These are phyloP conservation scores for Lamproptera curius DNA, from an alignment of 2,888 invertebrate genomes.

Conservation along the genomic window DNA sequence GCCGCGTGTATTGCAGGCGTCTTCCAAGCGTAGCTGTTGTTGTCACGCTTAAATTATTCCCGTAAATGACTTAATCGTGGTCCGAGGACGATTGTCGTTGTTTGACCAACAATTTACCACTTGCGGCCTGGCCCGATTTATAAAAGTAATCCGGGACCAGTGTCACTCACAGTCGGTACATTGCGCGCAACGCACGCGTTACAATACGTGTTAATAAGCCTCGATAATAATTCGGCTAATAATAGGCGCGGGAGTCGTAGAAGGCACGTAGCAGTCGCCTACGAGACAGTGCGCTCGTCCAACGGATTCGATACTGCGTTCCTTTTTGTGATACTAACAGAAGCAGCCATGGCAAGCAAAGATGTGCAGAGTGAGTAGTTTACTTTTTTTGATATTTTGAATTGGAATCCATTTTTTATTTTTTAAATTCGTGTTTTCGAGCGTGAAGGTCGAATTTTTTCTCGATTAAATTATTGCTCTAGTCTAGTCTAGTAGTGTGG, in stretches of 20 bases:
- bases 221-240: constrained; percentile 34
- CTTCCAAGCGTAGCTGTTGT: constrained; percentile 13
- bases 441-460: too few relatives aligned
- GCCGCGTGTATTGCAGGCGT: too few relatives aligned
- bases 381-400: constrained; percentile 12
- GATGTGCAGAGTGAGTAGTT: constrained; percentile 46
- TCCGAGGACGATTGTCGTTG: constrained; percentile 36
- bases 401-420: too few relatives aligned
- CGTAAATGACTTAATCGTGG: constrained; percentile 25
- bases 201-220: constrained; percentile 28
- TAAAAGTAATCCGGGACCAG: constrained; percentile 41
- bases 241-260: constrained; percentile 50
- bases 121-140: constrained; percentile 36
- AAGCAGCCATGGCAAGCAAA: constrained; percentile 48
- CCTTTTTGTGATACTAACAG: background rate
- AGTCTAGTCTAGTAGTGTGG: too few relatives aligned
- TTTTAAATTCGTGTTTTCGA: too few relatives aligned
- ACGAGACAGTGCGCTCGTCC: constrained; percentile 39
- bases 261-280: constrained; percentile 50
- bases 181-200: constrained; percentile 53
- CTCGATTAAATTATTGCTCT: too few relatives aligned
- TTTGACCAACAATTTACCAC: constrained; percentile 50
- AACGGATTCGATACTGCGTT: constrained; percentile 22
- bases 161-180: constrained; percentile 50
- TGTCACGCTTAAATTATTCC: constrained; percentile 20